Evolutionary conservation across 2,797 vertebrate genomes (phyloP).

Genomic region (Lepus oiostolus): DNA sequence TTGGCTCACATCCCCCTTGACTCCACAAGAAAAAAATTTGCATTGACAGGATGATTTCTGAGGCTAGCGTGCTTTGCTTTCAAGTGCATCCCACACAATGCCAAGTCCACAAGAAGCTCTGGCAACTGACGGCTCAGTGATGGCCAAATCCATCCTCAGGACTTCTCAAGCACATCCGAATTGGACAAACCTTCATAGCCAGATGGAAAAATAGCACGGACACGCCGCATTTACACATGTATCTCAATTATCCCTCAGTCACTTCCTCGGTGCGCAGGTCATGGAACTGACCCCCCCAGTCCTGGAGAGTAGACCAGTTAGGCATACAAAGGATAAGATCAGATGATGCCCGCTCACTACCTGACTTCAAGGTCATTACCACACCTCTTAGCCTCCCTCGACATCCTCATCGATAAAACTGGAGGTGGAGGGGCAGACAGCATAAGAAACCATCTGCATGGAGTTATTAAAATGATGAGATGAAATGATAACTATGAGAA

Average conservation of each 20-base stretch:
- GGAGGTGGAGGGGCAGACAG: not conserved
- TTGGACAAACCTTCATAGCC: not conserved
- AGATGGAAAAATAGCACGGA: not conserved
- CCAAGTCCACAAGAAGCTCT: not conserved
- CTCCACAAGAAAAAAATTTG: not conserved
- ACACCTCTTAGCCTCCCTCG: not conserved
- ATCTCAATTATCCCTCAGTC: not conserved
- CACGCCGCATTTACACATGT: not conserved
- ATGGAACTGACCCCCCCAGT: not conserved
- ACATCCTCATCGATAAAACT: not conserved
- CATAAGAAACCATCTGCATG: not conserved
- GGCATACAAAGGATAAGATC: not conserved
- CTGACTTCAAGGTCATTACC: not conserved
- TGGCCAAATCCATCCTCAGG: not conserved
- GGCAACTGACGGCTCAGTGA: not conserved
- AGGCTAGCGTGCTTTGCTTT: conserved; percentile 4
- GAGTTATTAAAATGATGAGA: not conserved
- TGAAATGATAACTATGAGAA: not conserved
- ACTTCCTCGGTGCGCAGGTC: not conserved
- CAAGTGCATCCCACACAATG: not conserved
- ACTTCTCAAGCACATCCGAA: not conserved
- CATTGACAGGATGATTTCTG: not conserved
- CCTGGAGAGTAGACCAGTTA: not conserved
- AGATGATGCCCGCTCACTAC: not conserved
- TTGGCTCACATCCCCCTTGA: conserved; percentile 22